Conservation (phyloP, 2,888 invertebrate species). For the Halictus quadricinctus region DNA sequence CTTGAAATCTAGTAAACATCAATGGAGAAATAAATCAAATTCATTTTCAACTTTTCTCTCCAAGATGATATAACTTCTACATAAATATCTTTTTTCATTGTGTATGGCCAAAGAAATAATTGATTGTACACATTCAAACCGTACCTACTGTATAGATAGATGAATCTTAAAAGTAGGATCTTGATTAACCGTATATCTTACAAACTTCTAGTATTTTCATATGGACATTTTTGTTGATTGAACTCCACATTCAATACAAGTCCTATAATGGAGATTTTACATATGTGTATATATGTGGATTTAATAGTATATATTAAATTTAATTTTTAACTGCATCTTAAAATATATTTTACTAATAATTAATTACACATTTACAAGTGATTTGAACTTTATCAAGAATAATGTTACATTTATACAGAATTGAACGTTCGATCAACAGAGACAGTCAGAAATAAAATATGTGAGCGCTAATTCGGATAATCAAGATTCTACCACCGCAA, state of each 20-base stretch:
- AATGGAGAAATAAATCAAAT: not conserved
- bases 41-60: not conserved
- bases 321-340: conserved; percentile 4
- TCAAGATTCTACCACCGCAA: conserved; percentile 49
- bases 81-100: conserved; percentile 7
- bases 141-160: conserved; percentile 53
- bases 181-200: conserved; percentile 40
- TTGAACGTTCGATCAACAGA: conserved; percentile 35
- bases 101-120: conserved; percentile 18
- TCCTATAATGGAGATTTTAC: not conserved
- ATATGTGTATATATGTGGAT: not conserved
- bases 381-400: not conserved
- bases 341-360: not conserved
- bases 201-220: conserved; percentile 35
- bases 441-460: conserved; percentile 25
- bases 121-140: conserved; percentile 30
- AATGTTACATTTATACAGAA: conserved; percentile 3
- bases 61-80: not conserved
- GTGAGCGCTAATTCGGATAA: conserved; percentile 34
- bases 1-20: not conserved
- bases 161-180: conserved; percentile 52
- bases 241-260: conserved; percentile 21
- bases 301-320: conserved; percentile 3
- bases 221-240: conserved; percentile 41
- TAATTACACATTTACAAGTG: not conserved